Percentiles rank a stretch among this genome's conserved stretches.
Conservation (phyloP, 1,140 invertebrate species). For the Drosophila virilis region DNA sequence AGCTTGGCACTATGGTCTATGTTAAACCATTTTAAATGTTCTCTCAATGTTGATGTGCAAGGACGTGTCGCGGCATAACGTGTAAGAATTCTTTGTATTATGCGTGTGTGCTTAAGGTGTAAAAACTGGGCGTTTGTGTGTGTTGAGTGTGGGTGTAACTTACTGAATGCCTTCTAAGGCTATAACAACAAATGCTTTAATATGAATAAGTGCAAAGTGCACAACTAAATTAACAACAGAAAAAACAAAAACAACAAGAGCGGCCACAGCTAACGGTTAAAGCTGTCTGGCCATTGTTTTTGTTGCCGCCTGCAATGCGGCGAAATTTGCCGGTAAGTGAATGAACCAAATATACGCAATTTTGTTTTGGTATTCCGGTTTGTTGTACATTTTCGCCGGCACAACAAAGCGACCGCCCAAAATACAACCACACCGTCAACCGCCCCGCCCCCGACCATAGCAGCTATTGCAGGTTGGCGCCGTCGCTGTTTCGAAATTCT, state of each 20-base stretch:
- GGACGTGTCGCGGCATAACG: constrained; percentile 38
- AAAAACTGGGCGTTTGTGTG: constrained; percentile 15
- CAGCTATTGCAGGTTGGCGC: constrained; percentile 46
- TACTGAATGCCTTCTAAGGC: constrained; percentile 39
- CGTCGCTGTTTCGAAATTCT: constrained; percentile 48
- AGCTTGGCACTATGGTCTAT: background rate
- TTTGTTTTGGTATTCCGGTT: constrained; percentile 44
- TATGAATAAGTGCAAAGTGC: constrained; percentile 23
- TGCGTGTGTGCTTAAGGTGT: constrained; percentile 31
- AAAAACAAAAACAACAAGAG: constrained; percentile 26
- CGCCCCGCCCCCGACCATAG: background rate
- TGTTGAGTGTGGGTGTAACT: constrained; percentile 28
- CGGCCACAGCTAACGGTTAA: constrained; percentile 12
- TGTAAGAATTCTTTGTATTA: constrained; percentile 5
- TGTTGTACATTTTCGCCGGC: constrained; percentile 66
- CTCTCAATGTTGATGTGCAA: constrained; percentile 28
- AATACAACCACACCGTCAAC: constrained; percentile 14
- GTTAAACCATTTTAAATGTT: constrained; percentile 37
- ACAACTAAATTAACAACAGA: constrained; percentile 10
- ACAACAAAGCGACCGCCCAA: constrained; percentile 58
- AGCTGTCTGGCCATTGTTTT: constrained; percentile 4
- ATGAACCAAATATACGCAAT: constrained; percentile 34
- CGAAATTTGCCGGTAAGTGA: constrained; percentile 58
- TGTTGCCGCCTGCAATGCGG: constrained; percentile 18
- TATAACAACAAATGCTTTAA: constrained; percentile 40